Evolutionary conservation across 2,888 invertebrate species (phyloP).

Genomic region (Drosophila neutralis): DNA sequence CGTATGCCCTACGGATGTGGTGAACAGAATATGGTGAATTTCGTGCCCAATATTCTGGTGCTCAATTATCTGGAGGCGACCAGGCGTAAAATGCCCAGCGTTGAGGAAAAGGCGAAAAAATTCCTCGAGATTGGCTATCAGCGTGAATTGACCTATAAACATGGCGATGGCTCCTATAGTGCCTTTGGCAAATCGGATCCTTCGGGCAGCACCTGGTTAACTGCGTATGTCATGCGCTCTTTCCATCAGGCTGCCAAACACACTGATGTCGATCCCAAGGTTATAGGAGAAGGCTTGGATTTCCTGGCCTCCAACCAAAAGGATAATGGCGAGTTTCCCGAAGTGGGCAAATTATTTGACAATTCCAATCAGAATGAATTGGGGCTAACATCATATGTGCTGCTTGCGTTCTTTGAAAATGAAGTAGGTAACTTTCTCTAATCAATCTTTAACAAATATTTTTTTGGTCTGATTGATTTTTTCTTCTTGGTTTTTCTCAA

Average conservation of each 20-base stretch:
- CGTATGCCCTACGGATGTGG: conserved; percentile 94
- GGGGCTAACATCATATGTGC: conserved; percentile 92
- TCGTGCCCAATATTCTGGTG: conserved; percentile 90
- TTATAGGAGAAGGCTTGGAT: conserved; percentile 88
- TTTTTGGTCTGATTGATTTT: not conserved
- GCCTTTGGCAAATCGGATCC: conserved; percentile 90
- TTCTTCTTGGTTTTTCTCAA: not conserved
- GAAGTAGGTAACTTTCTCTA: conserved; percentile 81
- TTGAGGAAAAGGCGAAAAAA: conserved; percentile 87
- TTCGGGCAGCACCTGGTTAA: conserved; percentile 91
- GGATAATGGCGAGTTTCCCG: conserved; percentile 91
- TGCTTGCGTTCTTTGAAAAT: conserved; percentile 90
- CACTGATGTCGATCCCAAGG: conserved; percentile 89
- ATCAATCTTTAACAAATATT: not conserved
- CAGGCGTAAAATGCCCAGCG: conserved; percentile 88
- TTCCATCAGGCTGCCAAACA: conserved; percentile 90
- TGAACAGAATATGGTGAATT: conserved; percentile 86
- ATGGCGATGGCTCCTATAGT: conserved; percentile 91
- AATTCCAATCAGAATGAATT: conserved; percentile 88
- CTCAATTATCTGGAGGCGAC: conserved; percentile 89
- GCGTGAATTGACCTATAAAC: conserved; percentile 90
- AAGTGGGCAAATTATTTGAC: conserved; percentile 90
- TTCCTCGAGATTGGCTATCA: conserved; percentile 89
- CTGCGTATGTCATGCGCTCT: conserved; percentile 92
- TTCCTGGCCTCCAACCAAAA: conserved; percentile 90